Evolutionary conservation across 2,888 invertebrate species (phyloP).

Genomic region (Dexiosoma caninum): DNA sequence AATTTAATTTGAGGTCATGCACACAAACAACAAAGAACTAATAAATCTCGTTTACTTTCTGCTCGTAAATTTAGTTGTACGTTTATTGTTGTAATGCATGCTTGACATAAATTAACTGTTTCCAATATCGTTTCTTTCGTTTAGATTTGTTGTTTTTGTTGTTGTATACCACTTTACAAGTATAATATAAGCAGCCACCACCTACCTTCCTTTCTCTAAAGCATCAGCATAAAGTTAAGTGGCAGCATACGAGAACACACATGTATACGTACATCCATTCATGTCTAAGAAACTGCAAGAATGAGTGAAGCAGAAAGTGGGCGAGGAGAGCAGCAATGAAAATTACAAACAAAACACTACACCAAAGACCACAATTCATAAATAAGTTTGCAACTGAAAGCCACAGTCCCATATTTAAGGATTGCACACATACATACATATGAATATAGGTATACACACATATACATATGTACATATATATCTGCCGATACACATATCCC

Average conservation of each 20-base stretch:
- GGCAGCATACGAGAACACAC: too few species aligned
- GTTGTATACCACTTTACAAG: not conserved
- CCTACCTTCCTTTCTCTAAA: not conserved
- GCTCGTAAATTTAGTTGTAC: not conserved
- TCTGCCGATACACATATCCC: too few species aligned
- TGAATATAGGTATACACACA: not conserved
- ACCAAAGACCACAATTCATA: constrained; percentile 43
- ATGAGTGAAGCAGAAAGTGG: not conserved
- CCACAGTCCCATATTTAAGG: not conserved
- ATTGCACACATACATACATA: not conserved
- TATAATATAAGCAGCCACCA: not conserved
- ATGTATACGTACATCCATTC: too few species aligned
- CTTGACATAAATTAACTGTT: constrained; percentile 51
- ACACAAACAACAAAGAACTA: not conserved
- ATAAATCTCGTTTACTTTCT: constrained; percentile 12
- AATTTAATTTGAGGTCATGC: not conserved
- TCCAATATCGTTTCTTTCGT: constrained; percentile 27
- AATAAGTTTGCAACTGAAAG: constrained; percentile 30
- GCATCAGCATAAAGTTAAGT: not conserved
- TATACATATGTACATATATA: not conserved
- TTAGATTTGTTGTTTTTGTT: constrained; percentile 3
- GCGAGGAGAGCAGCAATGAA: not conserved
- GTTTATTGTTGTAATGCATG: constrained; percentile 1
- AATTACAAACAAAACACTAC: constrained; percentile 10
- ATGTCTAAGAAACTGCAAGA: not conserved